Conservation (phyloP, 2,113 vertebrate genomes). For the Rhodinocichla rosea region DNA sequence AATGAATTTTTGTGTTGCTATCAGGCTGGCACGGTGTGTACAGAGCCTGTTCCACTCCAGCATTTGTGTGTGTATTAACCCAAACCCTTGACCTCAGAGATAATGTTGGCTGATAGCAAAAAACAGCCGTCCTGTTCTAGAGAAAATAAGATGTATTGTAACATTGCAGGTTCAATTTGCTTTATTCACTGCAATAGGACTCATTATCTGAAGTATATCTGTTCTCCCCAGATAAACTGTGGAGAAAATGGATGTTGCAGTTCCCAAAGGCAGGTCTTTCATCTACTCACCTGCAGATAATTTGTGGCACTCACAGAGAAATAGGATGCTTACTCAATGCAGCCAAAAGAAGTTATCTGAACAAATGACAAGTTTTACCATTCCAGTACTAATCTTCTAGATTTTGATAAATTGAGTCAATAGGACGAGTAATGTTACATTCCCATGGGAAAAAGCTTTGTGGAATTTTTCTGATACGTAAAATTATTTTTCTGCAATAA, state of each 20-base stretch:
- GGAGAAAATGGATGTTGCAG: not conserved
- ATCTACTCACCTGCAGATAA: not conserved
- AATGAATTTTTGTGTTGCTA: not conserved
- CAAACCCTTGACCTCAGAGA: not conserved
- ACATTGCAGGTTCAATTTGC: not conserved
- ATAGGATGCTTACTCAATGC: not conserved
- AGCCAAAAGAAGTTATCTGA: not conserved
- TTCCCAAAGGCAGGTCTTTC: not conserved
- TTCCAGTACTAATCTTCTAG: not conserved
- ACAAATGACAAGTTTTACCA: not conserved
- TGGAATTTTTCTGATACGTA: not conserved
- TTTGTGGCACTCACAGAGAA: not conserved
- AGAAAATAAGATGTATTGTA: not conserved
- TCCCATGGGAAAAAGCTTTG: not conserved
- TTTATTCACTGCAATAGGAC: not conserved
- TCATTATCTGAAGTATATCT: not conserved
- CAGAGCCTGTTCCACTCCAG: not conserved
- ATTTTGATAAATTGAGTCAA: not conserved
- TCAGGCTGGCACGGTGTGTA: not conserved
- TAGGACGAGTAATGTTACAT: not conserved
- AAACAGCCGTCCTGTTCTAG: not conserved
- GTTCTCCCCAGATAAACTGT: not conserved
- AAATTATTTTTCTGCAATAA: not conserved
- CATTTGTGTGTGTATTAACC: not conserved
- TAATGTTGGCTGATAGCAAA: not conserved